Evolutionary conservation across 2,113 vertebrate genomes (phyloP), one percentile per base, ranked within the genome.

Genomic region (Triplophysa dalaica): DNA sequence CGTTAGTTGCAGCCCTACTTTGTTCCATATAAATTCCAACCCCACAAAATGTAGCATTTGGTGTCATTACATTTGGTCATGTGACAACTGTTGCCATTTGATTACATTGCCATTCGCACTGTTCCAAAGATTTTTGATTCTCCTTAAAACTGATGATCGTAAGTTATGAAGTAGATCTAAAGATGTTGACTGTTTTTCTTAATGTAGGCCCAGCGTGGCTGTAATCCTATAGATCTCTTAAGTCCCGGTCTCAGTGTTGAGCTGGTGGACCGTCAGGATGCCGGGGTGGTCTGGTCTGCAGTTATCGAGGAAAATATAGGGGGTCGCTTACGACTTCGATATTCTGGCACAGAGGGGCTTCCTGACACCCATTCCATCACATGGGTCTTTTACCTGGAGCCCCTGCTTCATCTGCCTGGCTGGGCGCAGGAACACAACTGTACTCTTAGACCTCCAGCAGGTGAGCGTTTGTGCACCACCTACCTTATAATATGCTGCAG

Each of bases 351-450:
- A 2, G 94, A 93, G 60, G 91, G 91, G 63, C 91, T 90, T 38
- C 93, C 95, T 17, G 89, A 88, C 60, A 91, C 90, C 61, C 93
- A 94, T 7, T 87, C 93, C 8, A 94, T 94, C 91, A 89, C 94
- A 1, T 98, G 97, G 96, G 87, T 96, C 6, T 99, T 96, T 89
- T 99, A 98, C 87, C 92, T 99, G 85, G 94, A 97, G 88, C 96
- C 96, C 3, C 93, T 94, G 83, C 94, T 99, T 81, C 98, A 98
- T 89, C 93, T 96, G 56, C 90, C 97, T 5, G 97, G 98, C 41
- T 99, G 97, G 98, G 95, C 96, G 83, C 87, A 91, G 87, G 93
- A 95, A 11, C 93, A 94, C 2, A 91, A 92, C 77, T 95, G 93
- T 77, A 90, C 87, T 68, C 92, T 98, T 70, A 93, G 93, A 61